Evolutionary conservation across 2,888 invertebrate genomes (phyloP).

Genomic region (Synanthedon formicaeformis): DNA sequence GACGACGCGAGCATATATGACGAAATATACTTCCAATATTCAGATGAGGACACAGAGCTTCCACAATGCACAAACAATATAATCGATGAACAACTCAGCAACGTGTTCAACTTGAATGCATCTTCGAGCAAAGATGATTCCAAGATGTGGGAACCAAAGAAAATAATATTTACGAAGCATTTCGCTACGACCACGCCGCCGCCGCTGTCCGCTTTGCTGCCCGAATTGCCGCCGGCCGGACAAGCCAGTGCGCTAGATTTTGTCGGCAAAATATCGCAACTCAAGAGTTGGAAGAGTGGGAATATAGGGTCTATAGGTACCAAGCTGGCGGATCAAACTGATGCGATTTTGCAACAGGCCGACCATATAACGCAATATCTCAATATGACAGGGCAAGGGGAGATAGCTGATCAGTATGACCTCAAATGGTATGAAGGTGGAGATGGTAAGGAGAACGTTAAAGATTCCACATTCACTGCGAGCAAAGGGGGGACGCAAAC

Average conservation of each 20-base stretch:
- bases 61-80: constrained; percentile 58
- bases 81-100: constrained; percentile 62
- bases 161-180: constrained; percentile 45
- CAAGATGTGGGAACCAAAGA: constrained; percentile 53
- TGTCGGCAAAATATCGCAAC: constrained; percentile 53
- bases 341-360: constrained; percentile 41
- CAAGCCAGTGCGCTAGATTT: constrained; percentile 53
- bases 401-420: constrained; percentile 44
- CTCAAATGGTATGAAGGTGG: constrained; percentile 59
- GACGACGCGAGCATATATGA: constrained; percentile 54
- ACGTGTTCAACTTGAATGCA: constrained; percentile 64
- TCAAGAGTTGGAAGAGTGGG: constrained; percentile 58
- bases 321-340: constrained; percentile 54
- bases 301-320: constrained; percentile 52
- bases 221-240: constrained; percentile 45
- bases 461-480: constrained; percentile 39
- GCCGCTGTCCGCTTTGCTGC: constrained; percentile 38
- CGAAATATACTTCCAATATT: constrained; percentile 68
- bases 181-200: constrained; percentile 45
- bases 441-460: constrained; percentile 50
- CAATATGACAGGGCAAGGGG: constrained; percentile 58
- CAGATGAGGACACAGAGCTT: constrained; percentile 70
- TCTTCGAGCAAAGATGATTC: constrained; percentile 60
- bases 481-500: constrained; percentile 50
- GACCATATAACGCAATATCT: constrained; percentile 53